Percentiles rank a stretch among this genome's conserved stretches.
Conservation (phyloP, 64 coral and sea anemone genomes). For the Porites lutea region DNA sequence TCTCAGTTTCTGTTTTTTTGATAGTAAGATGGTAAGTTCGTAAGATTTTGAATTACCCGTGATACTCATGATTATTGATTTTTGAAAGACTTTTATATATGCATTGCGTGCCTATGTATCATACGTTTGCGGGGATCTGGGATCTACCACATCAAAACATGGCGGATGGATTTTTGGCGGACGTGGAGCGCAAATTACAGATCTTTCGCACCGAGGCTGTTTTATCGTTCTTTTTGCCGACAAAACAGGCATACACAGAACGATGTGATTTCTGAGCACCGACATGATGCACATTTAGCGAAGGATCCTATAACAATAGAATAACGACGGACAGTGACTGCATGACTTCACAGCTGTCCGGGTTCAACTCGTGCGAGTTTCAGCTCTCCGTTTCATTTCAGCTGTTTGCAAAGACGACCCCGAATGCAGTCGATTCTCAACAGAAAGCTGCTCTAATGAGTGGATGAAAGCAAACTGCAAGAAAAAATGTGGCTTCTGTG, state of each 20-base stretch:
- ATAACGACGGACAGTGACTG: neutral
- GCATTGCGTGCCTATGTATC: neutral
- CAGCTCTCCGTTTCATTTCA: conserved; percentile 1
- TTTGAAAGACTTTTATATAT: neutral
- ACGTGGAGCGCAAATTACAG: neutral
- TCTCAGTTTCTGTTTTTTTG: no score
- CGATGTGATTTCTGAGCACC: neutral
- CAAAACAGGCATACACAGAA: neutral
- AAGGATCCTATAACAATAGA: neutral
- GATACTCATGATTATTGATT: no score
- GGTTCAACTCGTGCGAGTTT: neutral
- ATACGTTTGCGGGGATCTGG: neutral
- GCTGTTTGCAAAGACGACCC: conserved; percentile 82
- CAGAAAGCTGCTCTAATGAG: conserved; percentile 81
- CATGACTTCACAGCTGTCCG: neutral
- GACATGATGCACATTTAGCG: neutral
- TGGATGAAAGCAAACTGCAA: conserved; percentile 95
- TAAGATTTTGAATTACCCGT: no score
- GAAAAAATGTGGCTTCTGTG: conserved; percentile 84
- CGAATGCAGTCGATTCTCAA: conserved; percentile 76
- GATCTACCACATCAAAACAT: conserved; percentile 18
- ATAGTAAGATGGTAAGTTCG: no score
- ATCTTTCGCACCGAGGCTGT: neutral
- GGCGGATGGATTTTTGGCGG: neutral
- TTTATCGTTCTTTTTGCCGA: neutral